phyloP scores from a whole-genome alignment of 1,140 invertebrate species.

The Bathynomus jamesi region DNA sequence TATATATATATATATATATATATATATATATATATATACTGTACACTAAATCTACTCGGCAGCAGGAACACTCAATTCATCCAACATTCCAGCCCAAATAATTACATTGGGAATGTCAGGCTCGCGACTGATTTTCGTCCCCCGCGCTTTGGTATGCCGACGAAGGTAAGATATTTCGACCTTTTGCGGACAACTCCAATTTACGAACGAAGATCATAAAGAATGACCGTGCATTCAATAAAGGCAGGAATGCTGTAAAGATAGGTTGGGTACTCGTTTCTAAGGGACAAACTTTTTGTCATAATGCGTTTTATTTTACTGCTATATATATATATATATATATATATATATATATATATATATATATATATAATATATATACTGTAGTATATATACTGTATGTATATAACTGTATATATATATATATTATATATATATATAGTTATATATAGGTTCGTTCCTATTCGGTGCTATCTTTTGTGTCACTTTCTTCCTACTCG shows the following conservation, averaged over 20 bases:
- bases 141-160: neutral
- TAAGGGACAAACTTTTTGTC: neutral
- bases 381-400: too few relatives aligned
- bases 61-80: neutral
- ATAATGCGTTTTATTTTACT: neutral
- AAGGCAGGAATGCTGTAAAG: neutral
- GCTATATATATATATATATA: neutral
- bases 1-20: conserved; percentile 3
- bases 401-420: neutral
- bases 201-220: neutral
- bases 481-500: too few relatives aligned
- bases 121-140: neutral
- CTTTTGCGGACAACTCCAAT: neutral
- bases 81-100: neutral
- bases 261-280: neutral
- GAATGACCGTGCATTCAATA: neutral
- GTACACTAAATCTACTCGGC: neutral
- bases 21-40: conserved; percentile 1
- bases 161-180: neutral
- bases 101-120: neutral
- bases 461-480: too few relatives aligned
- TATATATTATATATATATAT: neutral
- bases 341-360: conserved; percentile 3
- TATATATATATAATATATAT: neutral
- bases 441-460: too few relatives aligned